A percentile compares a stretch with the other conserved stretches of the same genome.
These are phyloP conservation scores for Maniola jurtina DNA, from an alignment of 1,140 invertebrate genomes.

Conservation along the genomic window DNA sequence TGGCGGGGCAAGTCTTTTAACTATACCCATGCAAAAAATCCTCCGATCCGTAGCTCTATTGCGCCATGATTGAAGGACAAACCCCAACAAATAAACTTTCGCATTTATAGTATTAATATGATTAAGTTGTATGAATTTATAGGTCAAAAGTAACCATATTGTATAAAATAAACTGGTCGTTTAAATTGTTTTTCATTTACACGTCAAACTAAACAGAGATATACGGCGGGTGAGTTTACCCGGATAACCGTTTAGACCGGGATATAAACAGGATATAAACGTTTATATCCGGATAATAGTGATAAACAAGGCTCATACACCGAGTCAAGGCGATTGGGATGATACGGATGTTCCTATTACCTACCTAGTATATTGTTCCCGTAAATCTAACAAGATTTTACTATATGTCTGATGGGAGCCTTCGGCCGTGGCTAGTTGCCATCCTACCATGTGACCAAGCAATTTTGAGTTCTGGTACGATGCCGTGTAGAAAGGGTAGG, in stretches of 20 bases:
- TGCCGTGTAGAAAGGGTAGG: too few species aligned
- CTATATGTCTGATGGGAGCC: too few species aligned
- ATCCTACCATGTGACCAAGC: too few species aligned
- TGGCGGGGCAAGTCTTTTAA: too few species aligned
- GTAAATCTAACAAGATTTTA: not conserved
- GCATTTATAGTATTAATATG: too few species aligned
- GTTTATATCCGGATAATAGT: constrained; percentile 16
- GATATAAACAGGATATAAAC: constrained; percentile 17
- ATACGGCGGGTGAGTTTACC: constrained; percentile 9
- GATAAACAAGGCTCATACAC: constrained; percentile 15
- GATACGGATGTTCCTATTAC: not conserved
- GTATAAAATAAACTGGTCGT: not conserved
- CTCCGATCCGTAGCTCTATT: too few species aligned
- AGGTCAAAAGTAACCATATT: not conserved
- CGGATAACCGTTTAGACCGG: constrained; percentile 6
- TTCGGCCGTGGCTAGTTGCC: too few species aligned
- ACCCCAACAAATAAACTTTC: too few species aligned
- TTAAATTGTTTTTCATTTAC: constrained; percentile 22
- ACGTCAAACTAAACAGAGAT: constrained; percentile 20
- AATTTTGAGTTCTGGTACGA: too few species aligned
- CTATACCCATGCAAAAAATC: too few species aligned
- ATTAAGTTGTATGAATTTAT: too few species aligned
- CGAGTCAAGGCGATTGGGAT: constrained; percentile 13
- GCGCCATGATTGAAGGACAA: too few species aligned
- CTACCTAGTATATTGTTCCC: not conserved